Base-by-base conservation (phyloP, 2,888 invertebrate species). In the Aporophyla lueneburgensis region DNA sequence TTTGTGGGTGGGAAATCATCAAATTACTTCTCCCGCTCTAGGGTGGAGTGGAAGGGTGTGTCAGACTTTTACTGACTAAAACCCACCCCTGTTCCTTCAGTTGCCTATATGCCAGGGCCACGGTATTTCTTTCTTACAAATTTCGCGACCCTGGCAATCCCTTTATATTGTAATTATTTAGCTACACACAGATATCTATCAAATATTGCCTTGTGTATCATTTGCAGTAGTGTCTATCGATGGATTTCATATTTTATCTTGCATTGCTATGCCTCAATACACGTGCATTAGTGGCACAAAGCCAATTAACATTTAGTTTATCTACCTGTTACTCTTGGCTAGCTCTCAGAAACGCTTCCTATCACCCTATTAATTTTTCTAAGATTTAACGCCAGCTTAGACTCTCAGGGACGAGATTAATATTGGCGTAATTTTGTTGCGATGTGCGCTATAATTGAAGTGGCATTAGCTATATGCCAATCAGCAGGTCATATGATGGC, bases 261-360 rank as follows among this genome's bases (percentile, higher is more conserved):
- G 78, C 77, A 75, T 56, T 56, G 65, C 66, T 62, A 71, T 78
- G 71, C 76, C 61, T 72, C 43, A 63, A 33, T 81, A 87, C 87
- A 88, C 86, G 88, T 88, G 85, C 86, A 87, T 80, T 65, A 56
- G 74, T 91, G 91, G 91, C 90, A 85, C 70, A 68, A 63, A 84
- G 90, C 89, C 90, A 91, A 86, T 86, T 78, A 88, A 84, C 81
- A 87, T 90, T 89, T 82, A 80, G 88, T 93, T 92, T 91, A 91
- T 92, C 91, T 93, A 93, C 91, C 89, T 93, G 92, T 92, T 92
- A 87, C 86, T 93, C 89, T 94, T 95, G 94, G 95, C 95, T 88
- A 84, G 80, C 87, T 89, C 89, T 91, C 93, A 92, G 90, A 87
- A 89, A 90, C 86, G 86, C 89, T 89, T 91, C 90, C 90, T 88